Evolutionary conservation across 2,113 vertebrate species (phyloP).

Genomic region (Psophia crepitans): DNA sequence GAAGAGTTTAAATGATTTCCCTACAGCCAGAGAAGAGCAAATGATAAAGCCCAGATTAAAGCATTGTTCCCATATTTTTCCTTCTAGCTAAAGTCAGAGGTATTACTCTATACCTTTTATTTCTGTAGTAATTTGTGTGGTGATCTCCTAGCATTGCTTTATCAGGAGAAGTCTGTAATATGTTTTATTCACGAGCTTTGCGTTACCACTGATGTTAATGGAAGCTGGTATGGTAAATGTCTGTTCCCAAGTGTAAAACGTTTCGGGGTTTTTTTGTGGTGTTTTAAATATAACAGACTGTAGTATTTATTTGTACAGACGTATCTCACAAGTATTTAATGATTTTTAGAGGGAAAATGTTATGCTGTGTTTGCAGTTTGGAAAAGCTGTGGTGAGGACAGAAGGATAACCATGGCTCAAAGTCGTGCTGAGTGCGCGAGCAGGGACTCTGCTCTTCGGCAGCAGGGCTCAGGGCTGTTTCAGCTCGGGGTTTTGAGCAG

Average conservation of each 20-base stretch:
- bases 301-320: not conserved
- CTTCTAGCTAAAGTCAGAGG: not conserved
- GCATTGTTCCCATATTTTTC: not conserved
- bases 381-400: not conserved
- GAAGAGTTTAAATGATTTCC: not conserved
- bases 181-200: not conserved
- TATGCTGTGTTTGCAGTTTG: not conserved
- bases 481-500: not conserved
- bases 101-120: not conserved
- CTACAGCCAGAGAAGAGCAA: not conserved
- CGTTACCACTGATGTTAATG: not conserved
- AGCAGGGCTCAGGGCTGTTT: not conserved
- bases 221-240: not conserved
- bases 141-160: not conserved
- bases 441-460: not conserved
- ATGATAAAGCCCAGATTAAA: not conserved
- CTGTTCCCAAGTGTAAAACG: not conserved
- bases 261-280: not conserved
- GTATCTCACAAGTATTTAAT: not conserved
- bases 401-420: not conserved
- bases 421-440: fast-evolving
- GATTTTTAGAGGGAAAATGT: not conserved
- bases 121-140: not conserved
- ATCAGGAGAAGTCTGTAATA: not conserved
- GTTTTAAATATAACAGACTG: not conserved